Evolutionary conservation across 1,140 invertebrate genomes (phyloP), one percentile per base, ranked within the genome.

Genomic region (Portunus trituberculatus): DNA sequence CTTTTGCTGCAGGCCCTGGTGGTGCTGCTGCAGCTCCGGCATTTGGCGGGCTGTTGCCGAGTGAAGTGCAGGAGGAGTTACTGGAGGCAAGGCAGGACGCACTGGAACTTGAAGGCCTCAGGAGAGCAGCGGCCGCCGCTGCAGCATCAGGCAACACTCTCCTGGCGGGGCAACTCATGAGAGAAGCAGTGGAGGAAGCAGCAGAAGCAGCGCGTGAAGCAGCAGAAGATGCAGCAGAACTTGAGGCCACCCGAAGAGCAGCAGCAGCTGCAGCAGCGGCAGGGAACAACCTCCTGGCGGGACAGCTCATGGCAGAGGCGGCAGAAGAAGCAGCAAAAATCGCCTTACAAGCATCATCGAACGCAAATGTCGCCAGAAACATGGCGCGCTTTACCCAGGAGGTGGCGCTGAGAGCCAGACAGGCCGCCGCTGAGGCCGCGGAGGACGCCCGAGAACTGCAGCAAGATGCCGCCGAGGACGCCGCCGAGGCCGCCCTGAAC

Each of bases 261-360:
- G 86, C 86, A 39, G 86, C 86, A 32, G 67, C 67, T 20, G 67
- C 67, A 2, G 16, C 67, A 20, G 67, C 67, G 8, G 67, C 67
- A 20, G 67, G 67, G n/a, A 76, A 76, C 67, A 76, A 0, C 67
- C 25, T 76, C 84, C 39, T 46, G 84, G 84, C 84, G 31, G 28
- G 39, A 32, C 31, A 87, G 14, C 84, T 46, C 31, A 46, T 46
- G 87, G 87, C 31, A 6, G 87, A 89, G 46, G 87, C 87, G 45
- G 87, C 87, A n/a, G 87, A 89, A 31, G 87, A 89, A 20, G 87
- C 87, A n/a, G 8, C 39, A 39, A 32, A 89, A 89, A 76, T 76
- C n/a, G 67, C 67, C 20, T 76, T 76, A 20, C 4, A 76, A 76
- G n/a, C 67, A 76, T 12, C 67, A n/a, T 7, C 67, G 67, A 76